Evolutionary conservation across 2,888 invertebrate species (phyloP), one percentile per base, ranked within the genome.

Genomic region (Lamproptera curius): DNA sequence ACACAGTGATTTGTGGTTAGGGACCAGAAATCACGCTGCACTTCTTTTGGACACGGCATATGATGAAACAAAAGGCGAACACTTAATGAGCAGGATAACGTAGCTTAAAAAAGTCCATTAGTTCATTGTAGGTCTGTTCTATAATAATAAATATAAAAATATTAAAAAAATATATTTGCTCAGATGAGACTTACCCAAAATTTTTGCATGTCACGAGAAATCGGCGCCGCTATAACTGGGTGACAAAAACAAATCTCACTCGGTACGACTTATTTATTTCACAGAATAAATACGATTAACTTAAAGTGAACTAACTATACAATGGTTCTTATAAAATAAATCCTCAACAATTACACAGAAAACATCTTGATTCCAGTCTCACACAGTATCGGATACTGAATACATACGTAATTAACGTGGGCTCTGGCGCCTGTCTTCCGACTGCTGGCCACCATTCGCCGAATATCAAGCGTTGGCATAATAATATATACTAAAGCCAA

Each of bases 321-420:
- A 45, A 45, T 44, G 33, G 46, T n/a, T n/a, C 9, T 36, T 17
- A 23, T 16, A 50, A 44, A 50, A 42, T n/a, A 45, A 41, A 17
- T 41, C 31, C 13, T 39, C 17, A 42, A 36, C 13, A 13, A 46
- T 23, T 20, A 33, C 11, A 38, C 38, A 31, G 28, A 17, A 26
- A 16, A 31, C 28, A 35, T 43, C 35, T 17, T 43, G 35, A 26
- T 42, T n/a, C 28, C 44, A 49, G 49, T 44, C 49, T 44, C 13
- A 39, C 31, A 11, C 49, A 49, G 44, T 49, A 43, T 40, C 49
- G 28, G 43, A 40, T 49, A 36, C 44, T 40, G 35, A 20, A 36
- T 39, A 20, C 16, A 33, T 39, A 20, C 16, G 20, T 10, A 16
- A 14, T 35, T 15, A n/a, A 31, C 9, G 31, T 16, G 16, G 36